Base-by-base conservation (phyloP, 2,113 vertebrate genomes). In the Tonatia bakeri region DNA sequence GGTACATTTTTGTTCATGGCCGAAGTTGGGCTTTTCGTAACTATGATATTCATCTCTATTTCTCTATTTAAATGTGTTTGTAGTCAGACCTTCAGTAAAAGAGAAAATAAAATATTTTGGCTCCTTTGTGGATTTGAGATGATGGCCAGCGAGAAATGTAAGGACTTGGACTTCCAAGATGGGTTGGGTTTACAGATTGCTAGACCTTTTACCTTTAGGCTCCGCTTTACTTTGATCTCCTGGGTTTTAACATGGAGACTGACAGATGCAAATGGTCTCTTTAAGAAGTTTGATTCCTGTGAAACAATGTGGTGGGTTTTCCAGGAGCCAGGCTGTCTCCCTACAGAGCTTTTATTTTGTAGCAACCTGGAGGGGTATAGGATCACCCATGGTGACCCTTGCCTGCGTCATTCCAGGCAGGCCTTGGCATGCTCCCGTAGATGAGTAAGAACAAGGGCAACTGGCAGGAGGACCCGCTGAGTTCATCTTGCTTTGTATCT, bases 311-410 rank as follows among this genome's bases (percentile, higher is more conserved):
- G 98, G 97, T 98, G 98, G 93, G 65, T 96, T 97, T 98, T 97
- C 96, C 98, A 94, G 96, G 93, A 97, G 92, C 95, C 97, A 98
- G 98, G 97, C 96, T 97, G 83, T 96, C 97, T 98, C 92, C 90
- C 98, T 91, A 90, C 97, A 56, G 76, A 96, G 92, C 96, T 98
- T 97, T 98, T 94, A 96, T 97, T 98, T 98, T 97, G 97, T 97
- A 98, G 97, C 97, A 97, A 86, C 97, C 97, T 98, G 97, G 95
- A 97, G 96, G 96, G 97, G 97, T 96, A 98, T 95, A 97, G 97
- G 96, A 98, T 98, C 97, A 95, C 76, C 96, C 94, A 93, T 97
- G 97, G 92, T 98, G 97, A 98, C 98, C 97, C 90, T 97, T 92
- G 92, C 97, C 96, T 97, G 95, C 98, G 96, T 98, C 97, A 98